phyloP scores from a whole-genome alignment of 2,797 vertebrate species.

The Chaunax sp. region DNA sequence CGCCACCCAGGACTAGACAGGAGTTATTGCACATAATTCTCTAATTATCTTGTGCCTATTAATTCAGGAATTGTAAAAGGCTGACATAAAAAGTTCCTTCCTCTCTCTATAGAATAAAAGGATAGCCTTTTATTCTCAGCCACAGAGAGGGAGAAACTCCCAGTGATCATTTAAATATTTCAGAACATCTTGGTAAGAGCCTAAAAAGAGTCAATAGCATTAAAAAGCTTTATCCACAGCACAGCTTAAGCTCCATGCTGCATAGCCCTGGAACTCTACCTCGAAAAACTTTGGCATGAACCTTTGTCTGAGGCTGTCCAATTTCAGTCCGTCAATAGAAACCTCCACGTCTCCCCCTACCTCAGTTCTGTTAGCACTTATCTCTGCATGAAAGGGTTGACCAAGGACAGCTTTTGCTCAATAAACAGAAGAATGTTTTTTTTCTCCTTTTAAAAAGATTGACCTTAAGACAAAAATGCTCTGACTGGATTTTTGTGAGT shows the following conservation, averaged over 20 bases:
- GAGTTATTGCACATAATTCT: slow-evolving; percentile 71
- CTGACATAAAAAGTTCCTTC: slow-evolving; percentile 71
- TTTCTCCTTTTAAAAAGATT: slow-evolving; percentile 68
- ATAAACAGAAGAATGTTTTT: slow-evolving; percentile 72
- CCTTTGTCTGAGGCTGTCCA: slow-evolving; percentile 74
- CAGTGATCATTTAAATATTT: slow-evolving; percentile 79
- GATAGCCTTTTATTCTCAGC: slow-evolving; percentile 67
- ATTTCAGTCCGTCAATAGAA: slow-evolving; percentile 76
- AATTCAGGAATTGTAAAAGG: slow-evolving; percentile 75
- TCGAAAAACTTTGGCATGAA: slow-evolving; percentile 69
- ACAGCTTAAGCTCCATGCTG: slow-evolving; percentile 53
- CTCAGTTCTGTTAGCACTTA: slow-evolving; percentile 70
- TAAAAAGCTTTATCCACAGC: slow-evolving; percentile 71
- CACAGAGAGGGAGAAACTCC: slow-evolving; percentile 72
- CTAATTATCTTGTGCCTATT: slow-evolving; percentile 77
- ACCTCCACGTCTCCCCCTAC: slow-evolving; percentile 54
- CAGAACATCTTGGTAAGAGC: slow-evolving; percentile 72
- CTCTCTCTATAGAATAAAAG: too few relatives aligned
- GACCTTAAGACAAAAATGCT: slow-evolving; percentile 73
- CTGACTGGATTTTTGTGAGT: slow-evolving; percentile 68
- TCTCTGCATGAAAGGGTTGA: slow-evolving; percentile 69
- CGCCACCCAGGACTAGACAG: slow-evolving; percentile 68
- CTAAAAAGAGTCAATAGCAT: slow-evolving; percentile 74
- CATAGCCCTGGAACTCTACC: slow-evolving; percentile 65
- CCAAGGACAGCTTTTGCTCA: slow-evolving; percentile 75